A percentile compares a stretch with the other conserved stretches of the same genome.
Conservation (phyloP, 2,797 vertebrate genomes). For the Schizopygopsis malacanthus region DNA sequence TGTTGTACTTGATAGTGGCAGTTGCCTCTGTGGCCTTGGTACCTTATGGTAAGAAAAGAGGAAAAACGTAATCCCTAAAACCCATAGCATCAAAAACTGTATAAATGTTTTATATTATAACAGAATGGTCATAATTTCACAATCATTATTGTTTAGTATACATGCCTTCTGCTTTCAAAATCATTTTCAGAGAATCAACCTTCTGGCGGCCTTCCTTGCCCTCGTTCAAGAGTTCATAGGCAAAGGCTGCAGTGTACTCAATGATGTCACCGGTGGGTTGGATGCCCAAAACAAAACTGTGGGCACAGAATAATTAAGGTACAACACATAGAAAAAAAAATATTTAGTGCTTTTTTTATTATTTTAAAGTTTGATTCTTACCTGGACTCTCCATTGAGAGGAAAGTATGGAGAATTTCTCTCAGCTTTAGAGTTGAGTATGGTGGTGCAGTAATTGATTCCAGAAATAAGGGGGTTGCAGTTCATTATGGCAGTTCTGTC, state of each 20-base stretch:
- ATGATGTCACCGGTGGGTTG: slow-evolving; percentile 78
- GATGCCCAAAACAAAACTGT: slow-evolving; percentile 84
- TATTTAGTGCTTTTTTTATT: not conserved
- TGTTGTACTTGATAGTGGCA: slow-evolving; percentile 85
- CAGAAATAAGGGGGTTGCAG: slow-evolving; percentile 81
- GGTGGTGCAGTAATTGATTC: slow-evolving; percentile 81
- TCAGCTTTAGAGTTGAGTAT: slow-evolving; percentile 67
- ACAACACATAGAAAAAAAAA: not conserved
- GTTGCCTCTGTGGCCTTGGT: slow-evolving; percentile 76
- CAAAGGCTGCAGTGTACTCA: slow-evolving; percentile 84
- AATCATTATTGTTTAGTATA: slow-evolving; percentile 12
- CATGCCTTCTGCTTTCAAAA: slow-evolving; percentile 85
- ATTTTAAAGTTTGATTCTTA: slow-evolving; percentile 63
- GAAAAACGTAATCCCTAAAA: slow-evolving; percentile 17
- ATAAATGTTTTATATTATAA: not conserved
- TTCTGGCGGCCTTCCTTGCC: slow-evolving; percentile 76
- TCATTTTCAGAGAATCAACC: slow-evolving; percentile 83
- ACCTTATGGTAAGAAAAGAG: slow-evolving; percentile 72
- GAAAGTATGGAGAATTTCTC: slow-evolving; percentile 80
- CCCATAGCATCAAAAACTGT: not conserved
- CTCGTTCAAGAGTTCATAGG: slow-evolving; percentile 79
- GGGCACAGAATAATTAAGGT: not conserved
- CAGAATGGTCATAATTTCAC: not conserved
- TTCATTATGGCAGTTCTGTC: slow-evolving; percentile 61
- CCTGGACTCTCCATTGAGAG: slow-evolving; percentile 84